Conservation (phyloP, 2,888 invertebrate species). For the Emmelina monodactyla region DNA sequence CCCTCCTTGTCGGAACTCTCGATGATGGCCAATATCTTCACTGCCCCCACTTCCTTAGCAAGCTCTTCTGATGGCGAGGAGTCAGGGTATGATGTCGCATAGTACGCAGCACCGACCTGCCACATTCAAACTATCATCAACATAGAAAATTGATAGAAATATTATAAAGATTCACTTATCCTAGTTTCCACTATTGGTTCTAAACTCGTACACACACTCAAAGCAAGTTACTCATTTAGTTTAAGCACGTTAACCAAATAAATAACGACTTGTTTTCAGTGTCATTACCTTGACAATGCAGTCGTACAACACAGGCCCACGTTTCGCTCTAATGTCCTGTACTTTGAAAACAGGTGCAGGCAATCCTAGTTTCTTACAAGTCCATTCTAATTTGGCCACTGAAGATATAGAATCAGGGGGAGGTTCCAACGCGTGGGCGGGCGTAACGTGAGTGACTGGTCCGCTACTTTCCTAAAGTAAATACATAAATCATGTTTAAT, state of each 20-base stretch:
- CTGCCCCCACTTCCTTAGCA: conserved; percentile 46
- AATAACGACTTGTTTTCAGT: too few relatives aligned
- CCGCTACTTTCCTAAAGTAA: conserved; percentile 36
- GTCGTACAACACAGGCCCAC: conserved; percentile 34
- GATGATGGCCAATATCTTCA: conserved; percentile 36
- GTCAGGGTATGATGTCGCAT: conserved; percentile 45
- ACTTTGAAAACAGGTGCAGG: conserved; percentile 47
- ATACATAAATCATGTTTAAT: background rate
- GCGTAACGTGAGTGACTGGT: conserved; percentile 33
- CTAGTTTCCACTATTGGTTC: too few relatives aligned
- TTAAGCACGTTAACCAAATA: too few relatives aligned
- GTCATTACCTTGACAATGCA: conserved; percentile 53
- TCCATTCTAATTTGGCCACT: conserved; percentile 48
- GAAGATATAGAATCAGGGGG: conserved; percentile 49
- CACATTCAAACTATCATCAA: too few relatives aligned
- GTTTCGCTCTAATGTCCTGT: conserved; percentile 32
- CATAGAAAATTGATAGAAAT: too few relatives aligned
- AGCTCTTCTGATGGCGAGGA: conserved; percentile 45
- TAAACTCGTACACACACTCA: too few relatives aligned
- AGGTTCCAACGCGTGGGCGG: conserved; percentile 39
- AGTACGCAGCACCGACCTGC: conserved; percentile 44
- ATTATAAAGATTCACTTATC: too few relatives aligned
- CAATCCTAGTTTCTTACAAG: conserved; percentile 48
- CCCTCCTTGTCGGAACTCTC: conserved; percentile 40
- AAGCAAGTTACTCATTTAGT: too few relatives aligned